A percentile compares a stretch with the other conserved stretches of the same genome.
Conservation (phyloP, 1,140 invertebrate genomes). For the Babylonia areolata region DNA sequence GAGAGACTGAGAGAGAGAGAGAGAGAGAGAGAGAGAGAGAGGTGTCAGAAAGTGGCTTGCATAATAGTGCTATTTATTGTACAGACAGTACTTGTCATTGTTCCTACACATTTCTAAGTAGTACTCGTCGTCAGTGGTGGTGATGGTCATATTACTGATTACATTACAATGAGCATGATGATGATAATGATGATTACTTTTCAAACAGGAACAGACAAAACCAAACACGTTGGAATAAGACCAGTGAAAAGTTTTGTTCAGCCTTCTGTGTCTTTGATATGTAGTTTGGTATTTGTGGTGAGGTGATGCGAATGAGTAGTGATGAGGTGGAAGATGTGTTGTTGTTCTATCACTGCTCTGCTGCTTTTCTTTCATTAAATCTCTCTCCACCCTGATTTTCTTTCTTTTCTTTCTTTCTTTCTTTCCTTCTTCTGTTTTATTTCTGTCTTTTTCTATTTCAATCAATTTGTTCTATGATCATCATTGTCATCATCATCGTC, state of each 20-base stretch:
- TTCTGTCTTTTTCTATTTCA: no score
- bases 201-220: neutral
- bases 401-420: neutral
- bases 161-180: neutral
- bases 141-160: neutral
- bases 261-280: neutral
- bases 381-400: neutral
- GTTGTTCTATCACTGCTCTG: neutral
- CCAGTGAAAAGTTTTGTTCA: neutral
- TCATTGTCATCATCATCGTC: no score
- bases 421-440: no score
- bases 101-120: neutral
- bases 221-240: neutral
- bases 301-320: neutral
- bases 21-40: conserved; percentile 37
- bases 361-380: neutral
- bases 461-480: no score
- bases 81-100: neutral
- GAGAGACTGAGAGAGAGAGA: conserved; percentile 33
- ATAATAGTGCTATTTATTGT: neutral
- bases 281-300: neutral
- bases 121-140: neutral
- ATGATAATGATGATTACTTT: neutral
- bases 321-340: neutral
- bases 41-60: neutral